phyloP scores from a whole-genome alignment of 2,888 invertebrate species.

The Ethmia dodecea region DNA sequence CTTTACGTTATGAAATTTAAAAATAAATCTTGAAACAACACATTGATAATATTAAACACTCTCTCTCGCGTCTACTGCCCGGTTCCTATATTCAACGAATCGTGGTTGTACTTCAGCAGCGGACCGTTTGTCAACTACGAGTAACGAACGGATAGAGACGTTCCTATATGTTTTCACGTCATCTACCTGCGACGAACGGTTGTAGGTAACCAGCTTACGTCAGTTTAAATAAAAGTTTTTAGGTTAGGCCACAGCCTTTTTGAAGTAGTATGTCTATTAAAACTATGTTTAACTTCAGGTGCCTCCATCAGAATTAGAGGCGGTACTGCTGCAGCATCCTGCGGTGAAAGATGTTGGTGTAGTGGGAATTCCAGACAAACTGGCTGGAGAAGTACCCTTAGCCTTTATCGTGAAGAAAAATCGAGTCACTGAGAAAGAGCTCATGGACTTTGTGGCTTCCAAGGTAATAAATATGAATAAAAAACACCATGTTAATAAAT shows the following conservation, averaged over 20 bases:
- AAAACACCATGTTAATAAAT: too few species aligned
- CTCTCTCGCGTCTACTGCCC: neutral
- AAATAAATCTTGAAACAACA: neutral
- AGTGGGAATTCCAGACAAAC: constrained; percentile 81
- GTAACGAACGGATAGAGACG: too few species aligned
- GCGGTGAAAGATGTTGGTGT: constrained; percentile 86
- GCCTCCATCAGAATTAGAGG: constrained; percentile 90
- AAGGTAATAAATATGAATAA: too few species aligned
- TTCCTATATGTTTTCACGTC: too few species aligned
- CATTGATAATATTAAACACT: neutral
- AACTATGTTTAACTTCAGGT: constrained; percentile 46
- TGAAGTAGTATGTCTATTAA: neutral
- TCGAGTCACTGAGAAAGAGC: constrained; percentile 65
- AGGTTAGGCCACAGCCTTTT: neutral
- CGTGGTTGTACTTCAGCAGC: too few species aligned
- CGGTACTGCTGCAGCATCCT: constrained; percentile 82
- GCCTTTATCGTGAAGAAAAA: constrained; percentile 82
- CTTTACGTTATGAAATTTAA: neutral
- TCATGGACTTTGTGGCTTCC: neutral
- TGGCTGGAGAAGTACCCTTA: constrained; percentile 82
- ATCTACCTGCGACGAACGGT: too few species aligned
- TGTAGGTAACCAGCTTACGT: neutral
- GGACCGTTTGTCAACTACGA: too few species aligned
- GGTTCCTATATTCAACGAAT: too few species aligned
- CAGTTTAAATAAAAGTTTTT: neutral